Evolutionary conservation across 2,797 vertebrate genomes (phyloP).

Genomic region (Mycteria americana): DNA sequence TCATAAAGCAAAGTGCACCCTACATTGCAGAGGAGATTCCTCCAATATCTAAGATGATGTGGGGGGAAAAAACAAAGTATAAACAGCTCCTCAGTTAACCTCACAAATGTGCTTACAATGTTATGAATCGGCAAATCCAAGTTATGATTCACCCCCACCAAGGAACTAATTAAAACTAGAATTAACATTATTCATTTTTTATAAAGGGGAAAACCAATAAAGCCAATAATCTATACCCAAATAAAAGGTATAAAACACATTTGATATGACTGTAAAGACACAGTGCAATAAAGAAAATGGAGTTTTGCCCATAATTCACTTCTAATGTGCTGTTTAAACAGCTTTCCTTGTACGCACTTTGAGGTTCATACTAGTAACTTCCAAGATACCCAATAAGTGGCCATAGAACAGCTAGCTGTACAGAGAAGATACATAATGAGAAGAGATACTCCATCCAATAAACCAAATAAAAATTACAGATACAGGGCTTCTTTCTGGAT

Average conservation of each 20-base stretch:
- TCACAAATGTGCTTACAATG: background rate
- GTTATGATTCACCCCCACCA: background rate
- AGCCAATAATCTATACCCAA: background rate
- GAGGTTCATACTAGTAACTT: background rate
- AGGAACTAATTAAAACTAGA: background rate
- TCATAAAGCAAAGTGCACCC: background rate
- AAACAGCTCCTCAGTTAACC: background rate
- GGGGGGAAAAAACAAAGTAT: background rate
- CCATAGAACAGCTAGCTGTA: background rate
- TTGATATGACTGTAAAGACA: background rate
- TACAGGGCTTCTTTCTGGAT: background rate
- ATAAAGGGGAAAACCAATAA: background rate
- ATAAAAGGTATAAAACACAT: background rate
- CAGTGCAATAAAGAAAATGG: background rate
- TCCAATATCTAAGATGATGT: background rate
- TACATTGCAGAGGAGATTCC: background rate
- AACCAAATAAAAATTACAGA: background rate
- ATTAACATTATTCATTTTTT: background rate
- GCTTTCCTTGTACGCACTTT: background rate
- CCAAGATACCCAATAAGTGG: background rate
- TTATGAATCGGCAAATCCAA: background rate
- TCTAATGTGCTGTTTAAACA: background rate
- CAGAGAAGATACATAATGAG: background rate
- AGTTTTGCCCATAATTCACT: background rate
- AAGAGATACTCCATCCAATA: background rate